Percentiles rank a stretch among this genome's conserved stretches.
Evolutionary conservation across 2,113 vertebrate genomes (phyloP).

Genomic region (Psammodynastes pulverulentus): DNA sequence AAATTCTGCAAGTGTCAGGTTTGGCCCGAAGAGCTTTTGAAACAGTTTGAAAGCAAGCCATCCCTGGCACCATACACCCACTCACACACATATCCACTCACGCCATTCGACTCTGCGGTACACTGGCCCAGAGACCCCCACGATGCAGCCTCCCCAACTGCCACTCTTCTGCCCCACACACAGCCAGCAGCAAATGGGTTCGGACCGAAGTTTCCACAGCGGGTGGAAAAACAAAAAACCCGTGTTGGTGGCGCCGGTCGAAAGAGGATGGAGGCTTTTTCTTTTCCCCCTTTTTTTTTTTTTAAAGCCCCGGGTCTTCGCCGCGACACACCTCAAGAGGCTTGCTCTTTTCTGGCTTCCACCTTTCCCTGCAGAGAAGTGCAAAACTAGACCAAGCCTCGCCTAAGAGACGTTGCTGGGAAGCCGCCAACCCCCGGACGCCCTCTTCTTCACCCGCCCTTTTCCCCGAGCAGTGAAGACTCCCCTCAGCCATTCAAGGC

Average conservation of each 20-base stretch:
- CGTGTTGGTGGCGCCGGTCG: conserved; percentile 50
- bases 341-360: conserved; percentile 47
- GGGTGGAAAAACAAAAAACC: conserved; percentile 47
- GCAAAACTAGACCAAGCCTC: conserved; percentile 47
- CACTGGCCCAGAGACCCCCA: background rate
- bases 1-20: conserved; percentile 70
- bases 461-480: background rate
- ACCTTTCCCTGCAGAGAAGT: conserved; percentile 58
- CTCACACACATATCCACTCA: background rate
- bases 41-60: conserved; percentile 59
- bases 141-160: background rate
- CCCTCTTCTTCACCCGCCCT: conserved; percentile 37
- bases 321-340: conserved; percentile 64
- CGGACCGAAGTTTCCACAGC: conserved; percentile 65
- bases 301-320: conserved; percentile 33
- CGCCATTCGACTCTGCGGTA: background rate
- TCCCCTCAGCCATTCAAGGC: conserved; percentile 9
- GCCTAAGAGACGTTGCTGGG: conserved; percentile 25
- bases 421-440: background rate
- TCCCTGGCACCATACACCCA: conserved; percentile 34
- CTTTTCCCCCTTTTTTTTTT: no score
- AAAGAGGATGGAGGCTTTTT: conserved; percentile 58
- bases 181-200: conserved; percentile 42
- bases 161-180: conserved; percentile 7
- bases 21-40: conserved; percentile 64